Evolutionary conservation across 2,797 vertebrate species (phyloP).

Genomic region (Luscinia luscinia): DNA sequence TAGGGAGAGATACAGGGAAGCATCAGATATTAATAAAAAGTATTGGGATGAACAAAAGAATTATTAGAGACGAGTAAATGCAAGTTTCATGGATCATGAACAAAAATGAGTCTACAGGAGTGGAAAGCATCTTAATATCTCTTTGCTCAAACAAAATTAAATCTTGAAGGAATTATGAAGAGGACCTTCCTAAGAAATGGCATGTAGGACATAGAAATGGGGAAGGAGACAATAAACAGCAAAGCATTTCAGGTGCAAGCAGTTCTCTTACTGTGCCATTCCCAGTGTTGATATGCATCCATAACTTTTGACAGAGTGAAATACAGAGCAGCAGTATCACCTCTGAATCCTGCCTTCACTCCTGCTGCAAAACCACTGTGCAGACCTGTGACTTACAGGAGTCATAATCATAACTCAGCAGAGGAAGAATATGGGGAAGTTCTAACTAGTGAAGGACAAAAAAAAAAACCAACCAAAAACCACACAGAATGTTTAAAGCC

Average conservation of each 20-base stretch:
- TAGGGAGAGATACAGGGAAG: neutral
- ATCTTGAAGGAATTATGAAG: constrained; percentile 23
- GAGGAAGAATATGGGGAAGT: neutral
- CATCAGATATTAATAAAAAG: constrained; percentile 2
- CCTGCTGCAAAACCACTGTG: neutral
- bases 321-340: neutral
- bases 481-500: neutral
- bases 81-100: neutral
- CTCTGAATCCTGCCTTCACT: neutral
- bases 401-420: neutral
- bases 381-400: neutral
- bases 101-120: neutral
- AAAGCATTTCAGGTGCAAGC: constrained; percentile 22
- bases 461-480: neutral
- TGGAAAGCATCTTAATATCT: constrained; percentile 5
- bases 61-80: constrained; percentile 30
- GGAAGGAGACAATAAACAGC: constrained; percentile 29
- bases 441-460: constrained; percentile 5
- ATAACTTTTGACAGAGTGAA: constrained; percentile 14
- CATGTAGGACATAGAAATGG: neutral
- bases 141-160: constrained; percentile 10
- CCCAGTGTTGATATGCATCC: neutral
- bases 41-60: neutral
- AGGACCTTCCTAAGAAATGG: neutral
- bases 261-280: neutral